phyloP scores from a whole-genome alignment of 2,113 vertebrate species.

The Smithornis capensis region DNA sequence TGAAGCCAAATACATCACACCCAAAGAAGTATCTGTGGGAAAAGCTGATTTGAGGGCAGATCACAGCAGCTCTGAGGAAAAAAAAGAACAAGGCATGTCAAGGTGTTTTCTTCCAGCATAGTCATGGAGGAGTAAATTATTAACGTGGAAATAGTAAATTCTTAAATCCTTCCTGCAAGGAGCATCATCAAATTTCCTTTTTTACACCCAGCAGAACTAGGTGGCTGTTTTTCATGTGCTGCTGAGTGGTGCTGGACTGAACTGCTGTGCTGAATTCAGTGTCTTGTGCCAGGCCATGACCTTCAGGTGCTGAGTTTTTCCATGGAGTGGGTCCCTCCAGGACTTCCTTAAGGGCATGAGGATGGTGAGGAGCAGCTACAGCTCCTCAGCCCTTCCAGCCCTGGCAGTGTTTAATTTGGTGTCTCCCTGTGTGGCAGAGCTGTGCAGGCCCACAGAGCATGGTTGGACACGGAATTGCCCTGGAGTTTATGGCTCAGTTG shows the following conservation, averaged over 20 bases:
- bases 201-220: neutral
- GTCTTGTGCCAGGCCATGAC: rapidly evolving
- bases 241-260: neutral
- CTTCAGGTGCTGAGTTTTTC: neutral
- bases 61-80: neutral
- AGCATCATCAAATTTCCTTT: neutral
- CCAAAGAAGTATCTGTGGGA: neutral
- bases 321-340: neutral
- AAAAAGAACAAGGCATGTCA: neutral
- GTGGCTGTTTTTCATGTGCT: neutral
- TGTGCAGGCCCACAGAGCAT: neutral
- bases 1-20: neutral
- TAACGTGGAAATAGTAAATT: constrained; percentile 41
- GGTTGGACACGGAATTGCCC: neutral
- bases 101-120: neutral
- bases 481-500: neutral
- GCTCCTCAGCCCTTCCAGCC: neutral
- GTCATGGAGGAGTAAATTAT: constrained; percentile 36
- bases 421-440: neutral
- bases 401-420: neutral
- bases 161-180: constrained; percentile 1
- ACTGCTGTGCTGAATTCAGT: neutral
- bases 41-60: constrained; percentile 7
- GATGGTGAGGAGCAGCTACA: neutral
- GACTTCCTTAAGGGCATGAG: neutral